These are phyloP conservation scores for Numida meleagris DNA, from an alignment of 2,113 vertebrate species.

Conservation along the genomic window DNA sequence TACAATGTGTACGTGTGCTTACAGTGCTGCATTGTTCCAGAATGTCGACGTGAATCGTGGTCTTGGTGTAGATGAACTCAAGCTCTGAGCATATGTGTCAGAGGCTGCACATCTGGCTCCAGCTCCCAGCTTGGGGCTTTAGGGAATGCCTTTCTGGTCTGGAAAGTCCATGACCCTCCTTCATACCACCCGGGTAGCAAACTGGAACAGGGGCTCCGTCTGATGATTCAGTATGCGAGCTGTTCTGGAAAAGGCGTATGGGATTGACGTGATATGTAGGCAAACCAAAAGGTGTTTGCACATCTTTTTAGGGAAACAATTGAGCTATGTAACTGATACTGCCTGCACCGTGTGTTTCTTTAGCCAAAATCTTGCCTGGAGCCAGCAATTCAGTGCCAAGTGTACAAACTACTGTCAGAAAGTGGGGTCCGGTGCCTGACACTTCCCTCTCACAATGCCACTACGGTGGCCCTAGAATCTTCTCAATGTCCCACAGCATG, in stretches of 20 bases:
- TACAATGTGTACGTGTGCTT: neutral
- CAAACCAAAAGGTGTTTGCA: slow-evolving; percentile 38
- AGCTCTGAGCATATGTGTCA: slow-evolving; percentile 8
- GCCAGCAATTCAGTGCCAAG: neutral
- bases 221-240: neutral
- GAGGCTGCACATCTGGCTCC: slow-evolving; percentile 40
- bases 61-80: slow-evolving; percentile 15
- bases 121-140: neutral
- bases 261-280: slow-evolving; percentile 14
- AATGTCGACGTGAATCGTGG: neutral
- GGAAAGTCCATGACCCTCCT: slow-evolving; percentile 1
- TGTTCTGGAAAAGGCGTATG: neutral
- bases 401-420: no score
- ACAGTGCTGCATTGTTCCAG: slow-evolving; percentile 49
- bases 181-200: slow-evolving; percentile 53
- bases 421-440: neutral
- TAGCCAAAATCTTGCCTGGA: slow-evolving; percentile 3
- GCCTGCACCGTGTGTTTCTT: neutral
- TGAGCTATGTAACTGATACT: slow-evolving; percentile 52
- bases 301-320: slow-evolving; percentile 43
- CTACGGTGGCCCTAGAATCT: neutral
- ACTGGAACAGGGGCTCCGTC: slow-evolving; percentile 3
- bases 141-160: neutral
- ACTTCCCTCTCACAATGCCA: neutral
- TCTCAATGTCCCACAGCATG: neutral